Evolutionary conservation across 2,797 vertebrate species (phyloP).

Genomic region (Zalophus californianus): DNA sequence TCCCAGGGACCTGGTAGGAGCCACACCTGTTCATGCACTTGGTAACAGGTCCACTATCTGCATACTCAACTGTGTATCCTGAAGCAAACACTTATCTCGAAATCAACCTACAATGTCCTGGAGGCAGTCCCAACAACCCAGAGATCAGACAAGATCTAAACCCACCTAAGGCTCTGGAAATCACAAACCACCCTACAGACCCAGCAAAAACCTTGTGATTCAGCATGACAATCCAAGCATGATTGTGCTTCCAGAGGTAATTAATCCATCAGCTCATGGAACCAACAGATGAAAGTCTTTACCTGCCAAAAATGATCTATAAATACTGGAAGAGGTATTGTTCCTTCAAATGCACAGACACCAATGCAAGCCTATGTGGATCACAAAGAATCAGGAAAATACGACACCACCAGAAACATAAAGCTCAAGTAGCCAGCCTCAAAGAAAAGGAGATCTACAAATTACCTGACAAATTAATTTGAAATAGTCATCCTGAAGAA

Average conservation of each 20-base stretch:
- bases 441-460: too few species aligned
- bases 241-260: not conserved
- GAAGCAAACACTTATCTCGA: not conserved
- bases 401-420: too few species aligned
- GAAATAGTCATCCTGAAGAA: too few species aligned
- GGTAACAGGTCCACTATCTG: not conserved
- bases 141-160: too few species aligned
- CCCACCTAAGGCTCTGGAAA: not conserved
- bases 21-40: not conserved
- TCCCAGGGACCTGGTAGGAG: not conserved
- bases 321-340: too few species aligned
- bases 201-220: not conserved
- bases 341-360: too few species aligned
- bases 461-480: too few species aligned
- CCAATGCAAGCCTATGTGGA: too few species aligned
- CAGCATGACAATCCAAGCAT: not conserved
- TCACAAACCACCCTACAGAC: not conserved
- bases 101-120: not conserved
- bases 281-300: too few species aligned
- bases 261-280: not conserved
- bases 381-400: too few species aligned
- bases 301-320: too few species aligned
- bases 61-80: not conserved
- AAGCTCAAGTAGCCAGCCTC: too few species aligned
- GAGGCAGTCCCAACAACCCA: not conserved